Percentiles rank a stretch among this genome's conserved stretches.
phyloP scores from a whole-genome alignment of 2,888 invertebrate genomes.

The Alcis repandata region DNA sequence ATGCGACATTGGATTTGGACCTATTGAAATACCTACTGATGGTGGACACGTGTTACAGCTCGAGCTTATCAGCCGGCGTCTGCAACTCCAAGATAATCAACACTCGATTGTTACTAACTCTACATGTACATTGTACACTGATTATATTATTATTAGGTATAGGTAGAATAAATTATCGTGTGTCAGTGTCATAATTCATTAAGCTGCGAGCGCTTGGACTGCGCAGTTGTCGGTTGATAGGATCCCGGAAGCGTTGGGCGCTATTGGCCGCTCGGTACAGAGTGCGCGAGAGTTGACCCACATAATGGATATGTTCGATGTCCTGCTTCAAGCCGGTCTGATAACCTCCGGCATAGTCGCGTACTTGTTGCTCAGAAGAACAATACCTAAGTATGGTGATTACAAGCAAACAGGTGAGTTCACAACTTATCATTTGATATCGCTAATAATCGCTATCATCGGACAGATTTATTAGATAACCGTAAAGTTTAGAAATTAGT shows the following conservation, averaged over 20 bases:
- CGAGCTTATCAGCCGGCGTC: constrained; percentile 2
- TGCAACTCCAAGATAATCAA: constrained; percentile 9
- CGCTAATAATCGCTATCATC: background rate
- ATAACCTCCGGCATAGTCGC: constrained; percentile 67
- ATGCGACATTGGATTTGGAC: background rate
- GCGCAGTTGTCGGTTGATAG: constrained; percentile 14
- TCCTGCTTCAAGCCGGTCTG: constrained; percentile 69
- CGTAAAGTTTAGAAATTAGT: constrained; percentile 3
- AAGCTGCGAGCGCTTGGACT: background rate
- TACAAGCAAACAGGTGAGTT: constrained; percentile 71
- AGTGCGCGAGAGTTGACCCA: background rate
- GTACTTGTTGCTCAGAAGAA: constrained; percentile 70
- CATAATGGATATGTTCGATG: constrained; percentile 70
- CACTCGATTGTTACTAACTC: constrained; percentile 1
- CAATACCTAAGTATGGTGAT: constrained; percentile 53
- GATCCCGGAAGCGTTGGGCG: background rate
- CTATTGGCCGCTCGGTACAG: background rate
- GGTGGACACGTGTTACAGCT: background rate
- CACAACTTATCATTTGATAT: constrained; percentile 15
- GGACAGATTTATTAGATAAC: background rate
- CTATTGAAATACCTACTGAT: background rate
- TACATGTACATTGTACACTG: background rate
- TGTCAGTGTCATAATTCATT: constrained; percentile 15
- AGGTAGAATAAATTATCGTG: background rate
- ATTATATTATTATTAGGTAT: constrained; percentile 7